Evolutionary conservation across 1,140 invertebrate genomes (phyloP).

Genomic region (Apis cerana): DNA sequence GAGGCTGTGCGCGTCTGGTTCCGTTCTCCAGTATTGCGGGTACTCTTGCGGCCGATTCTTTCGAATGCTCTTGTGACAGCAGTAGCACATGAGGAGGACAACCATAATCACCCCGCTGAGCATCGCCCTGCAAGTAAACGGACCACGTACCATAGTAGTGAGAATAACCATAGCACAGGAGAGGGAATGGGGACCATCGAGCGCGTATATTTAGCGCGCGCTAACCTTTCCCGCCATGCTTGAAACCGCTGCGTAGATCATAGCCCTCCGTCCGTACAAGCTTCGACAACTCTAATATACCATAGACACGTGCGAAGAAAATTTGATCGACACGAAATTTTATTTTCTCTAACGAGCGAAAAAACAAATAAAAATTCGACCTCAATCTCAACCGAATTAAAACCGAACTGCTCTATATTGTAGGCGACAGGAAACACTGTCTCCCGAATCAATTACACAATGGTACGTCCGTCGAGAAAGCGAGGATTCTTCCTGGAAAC

Average conservation of each 20-base stretch:
- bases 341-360: no score
- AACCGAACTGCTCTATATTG: constrained; percentile 6
- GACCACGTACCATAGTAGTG: background rate
- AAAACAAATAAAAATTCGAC: no score
- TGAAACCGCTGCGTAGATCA: background rate
- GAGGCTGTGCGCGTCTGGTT: constrained; percentile 83
- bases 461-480: background rate
- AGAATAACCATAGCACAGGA: background rate
- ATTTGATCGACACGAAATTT: no score
- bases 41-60: constrained; percentile 83
- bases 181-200: constrained; percentile 15
- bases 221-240: constrained; percentile 2
- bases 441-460: background rate
- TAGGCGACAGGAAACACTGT: constrained; percentile 5
- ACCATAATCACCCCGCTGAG: constrained; percentile 84
- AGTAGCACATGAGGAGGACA: constrained; percentile 85
- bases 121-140: constrained; percentile 79
- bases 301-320: no score
- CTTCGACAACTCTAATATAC: no score
- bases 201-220: constrained; percentile 38
- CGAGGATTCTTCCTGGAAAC: background rate
- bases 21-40: constrained; percentile 82
- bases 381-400: background rate
- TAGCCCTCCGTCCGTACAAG: no score
- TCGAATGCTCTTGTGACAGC: constrained; percentile 84